phyloP scores from a whole-genome alignment of 1,140 invertebrate species.

The Leptinotarsa texana region DNA sequence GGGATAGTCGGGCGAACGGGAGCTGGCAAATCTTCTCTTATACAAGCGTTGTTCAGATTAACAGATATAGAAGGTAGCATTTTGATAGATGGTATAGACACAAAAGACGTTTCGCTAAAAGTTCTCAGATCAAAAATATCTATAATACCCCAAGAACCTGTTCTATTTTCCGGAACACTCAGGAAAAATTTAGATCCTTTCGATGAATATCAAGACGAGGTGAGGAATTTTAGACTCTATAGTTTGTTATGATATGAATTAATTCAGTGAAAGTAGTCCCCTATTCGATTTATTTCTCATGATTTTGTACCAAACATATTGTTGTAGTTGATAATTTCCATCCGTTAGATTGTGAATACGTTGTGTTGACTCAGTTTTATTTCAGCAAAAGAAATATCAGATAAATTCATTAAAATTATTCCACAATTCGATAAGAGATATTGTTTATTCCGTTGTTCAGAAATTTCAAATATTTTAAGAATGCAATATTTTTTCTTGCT shows the following conservation, averaged over 20 bases:
- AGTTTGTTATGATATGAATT: not conserved
- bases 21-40: slow-evolving; percentile 72
- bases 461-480: no score
- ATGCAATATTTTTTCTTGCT: no score
- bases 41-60: slow-evolving; percentile 72
- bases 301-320: no score
- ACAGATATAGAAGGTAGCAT: slow-evolving; percentile 65
- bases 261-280: not conserved
- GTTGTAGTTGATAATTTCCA: no score
- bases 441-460: no score
- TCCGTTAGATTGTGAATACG: no score
- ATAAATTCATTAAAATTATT: no score
- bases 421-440: no score
- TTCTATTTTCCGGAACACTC: slow-evolving; percentile 72
- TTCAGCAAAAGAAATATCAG: no score
- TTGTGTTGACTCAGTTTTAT: no score
- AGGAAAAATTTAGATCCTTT: slow-evolving; percentile 68
- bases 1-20: slow-evolving; percentile 69
- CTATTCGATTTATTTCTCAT: no score
- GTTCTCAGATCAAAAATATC: slow-evolving; percentile 67
- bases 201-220: slow-evolving; percentile 61
- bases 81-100: slow-evolving; percentile 63
- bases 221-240: slow-evolving; percentile 55
- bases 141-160: slow-evolving; percentile 75
- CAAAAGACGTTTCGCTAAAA: slow-evolving; percentile 58